phyloP scores from a whole-genome alignment of 2,888 invertebrate genomes.

The Trissolcus japonicus region DNA sequence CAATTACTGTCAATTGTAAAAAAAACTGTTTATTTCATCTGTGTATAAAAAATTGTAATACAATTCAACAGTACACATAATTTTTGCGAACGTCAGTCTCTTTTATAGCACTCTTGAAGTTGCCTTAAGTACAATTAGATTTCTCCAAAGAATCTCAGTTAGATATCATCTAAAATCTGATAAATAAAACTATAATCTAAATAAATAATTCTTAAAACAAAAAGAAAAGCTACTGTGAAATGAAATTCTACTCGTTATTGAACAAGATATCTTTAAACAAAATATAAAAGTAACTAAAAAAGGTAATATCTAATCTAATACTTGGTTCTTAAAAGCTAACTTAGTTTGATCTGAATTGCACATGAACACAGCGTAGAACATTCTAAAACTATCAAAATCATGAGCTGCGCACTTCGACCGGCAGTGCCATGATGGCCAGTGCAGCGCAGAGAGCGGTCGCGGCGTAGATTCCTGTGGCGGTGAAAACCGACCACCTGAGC shows the following conservation, averaged over 20 bases:
- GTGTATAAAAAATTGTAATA: not conserved
- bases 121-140: slow-evolving; percentile 15
- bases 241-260: not conserved
- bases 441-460: slow-evolving; percentile 86
- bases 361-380: slow-evolving; percentile 2
- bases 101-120: slow-evolving; percentile 20
- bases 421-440: slow-evolving; percentile 85
- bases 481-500: slow-evolving; percentile 83
- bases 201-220: slow-evolving; percentile 12
- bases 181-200: slow-evolving; percentile 1
- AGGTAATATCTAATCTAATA: not conserved
- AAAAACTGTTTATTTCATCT: not conserved
- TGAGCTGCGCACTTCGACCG: slow-evolving; percentile 88
- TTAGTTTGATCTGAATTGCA: not conserved
- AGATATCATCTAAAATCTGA: not conserved
- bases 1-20: not conserved
- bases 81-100: slow-evolving; percentile 19
- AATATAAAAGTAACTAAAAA: not conserved
- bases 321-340: not conserved
- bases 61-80: not conserved
- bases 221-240: not conserved
- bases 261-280: too few relatives aligned
- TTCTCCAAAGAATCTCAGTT: too few relatives aligned
- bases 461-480: slow-evolving; percentile 87
- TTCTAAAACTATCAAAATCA: slow-evolving; percentile 63